Evolutionary conservation across 1,140 invertebrate genomes (phyloP).

Genomic region (Orius insidiosus): DNA sequence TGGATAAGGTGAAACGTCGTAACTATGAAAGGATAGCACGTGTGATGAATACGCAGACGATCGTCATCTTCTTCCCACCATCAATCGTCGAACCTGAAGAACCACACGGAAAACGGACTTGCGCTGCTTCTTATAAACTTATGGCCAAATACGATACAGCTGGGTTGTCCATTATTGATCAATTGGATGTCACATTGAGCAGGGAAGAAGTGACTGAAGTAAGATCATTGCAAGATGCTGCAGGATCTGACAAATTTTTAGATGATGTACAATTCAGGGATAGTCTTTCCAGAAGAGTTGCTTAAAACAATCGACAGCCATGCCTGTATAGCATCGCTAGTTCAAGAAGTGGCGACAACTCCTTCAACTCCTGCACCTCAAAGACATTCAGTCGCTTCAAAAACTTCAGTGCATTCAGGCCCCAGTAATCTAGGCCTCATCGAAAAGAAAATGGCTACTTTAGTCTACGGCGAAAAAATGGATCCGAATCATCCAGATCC

Average conservation of each 20-base stretch:
- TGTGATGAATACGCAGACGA: conserved; percentile 13
- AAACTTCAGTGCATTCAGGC: neutral
- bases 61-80: conserved; percentile 21
- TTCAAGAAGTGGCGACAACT: conserved; percentile 4
- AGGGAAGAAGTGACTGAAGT: conserved; percentile 18
- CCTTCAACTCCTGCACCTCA: neutral
- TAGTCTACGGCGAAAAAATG: conserved; percentile 15
- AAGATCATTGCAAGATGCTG: no score
- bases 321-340: conserved; percentile 14
- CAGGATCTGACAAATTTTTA: no score
- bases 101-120: conserved; percentile 12
- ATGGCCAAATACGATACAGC: conserved; percentile 16
- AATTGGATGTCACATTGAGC: conserved; percentile 16
- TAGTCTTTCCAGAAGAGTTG: conserved; percentile 11
- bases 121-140: conserved; percentile 15
- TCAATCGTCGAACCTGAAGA: conserved; percentile 14
- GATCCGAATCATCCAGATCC: conserved; percentile 12
- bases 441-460: conserved; percentile 13
- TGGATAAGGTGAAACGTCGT: conserved; percentile 16
- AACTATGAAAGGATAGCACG: conserved; percentile 16
- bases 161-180: conserved; percentile 16
- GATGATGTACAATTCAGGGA: conserved; percentile 17
- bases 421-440: conserved; percentile 8
- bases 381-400: neutral
- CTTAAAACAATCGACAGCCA: conserved; percentile 6